A percentile compares a stretch with the other conserved stretches of the same genome.
Evolutionary conservation across 2,113 vertebrate genomes (phyloP).

Genomic region (Pedetes capensis): DNA sequence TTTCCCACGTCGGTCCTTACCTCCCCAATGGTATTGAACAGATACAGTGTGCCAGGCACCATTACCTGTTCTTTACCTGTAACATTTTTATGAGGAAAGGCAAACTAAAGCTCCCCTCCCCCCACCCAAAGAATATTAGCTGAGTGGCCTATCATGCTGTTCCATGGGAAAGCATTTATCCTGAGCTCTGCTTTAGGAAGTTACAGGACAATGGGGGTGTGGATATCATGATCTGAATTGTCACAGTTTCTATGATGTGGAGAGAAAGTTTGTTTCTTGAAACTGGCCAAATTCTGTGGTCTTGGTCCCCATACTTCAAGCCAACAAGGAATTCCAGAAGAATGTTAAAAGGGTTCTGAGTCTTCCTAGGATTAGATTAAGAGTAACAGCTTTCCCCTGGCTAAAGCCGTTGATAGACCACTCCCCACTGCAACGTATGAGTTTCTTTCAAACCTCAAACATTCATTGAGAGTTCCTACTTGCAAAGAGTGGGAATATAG

Average conservation of each 20-base stretch:
- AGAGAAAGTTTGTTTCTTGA: conserved; percentile 4
- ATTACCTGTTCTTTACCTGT: background rate
- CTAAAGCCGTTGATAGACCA: background rate
- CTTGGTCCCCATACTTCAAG: background rate
- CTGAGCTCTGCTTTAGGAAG: background rate
- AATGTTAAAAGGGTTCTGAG: background rate
- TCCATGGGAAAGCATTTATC: background rate
- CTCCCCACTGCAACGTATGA: background rate
- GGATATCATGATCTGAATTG: background rate
- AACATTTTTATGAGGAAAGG: conserved; percentile 6
- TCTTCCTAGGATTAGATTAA: background rate
- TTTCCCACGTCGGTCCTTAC: background rate
- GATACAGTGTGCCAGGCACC: background rate
- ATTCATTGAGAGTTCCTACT: background rate
- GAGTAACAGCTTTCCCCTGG: background rate
- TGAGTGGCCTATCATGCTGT: background rate
- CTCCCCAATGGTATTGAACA: background rate
- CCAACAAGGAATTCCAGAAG: background rate
- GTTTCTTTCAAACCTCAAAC: conserved; percentile 13
- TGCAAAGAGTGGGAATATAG: background rate
- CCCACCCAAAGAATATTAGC: background rate
- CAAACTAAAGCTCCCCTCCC: background rate
- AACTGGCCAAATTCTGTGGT: background rate
- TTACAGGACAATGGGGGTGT: background rate
- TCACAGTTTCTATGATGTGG: background rate